Base-by-base conservation (phyloP, 2,888 invertebrate species). In the Panopea generosa region DNA sequence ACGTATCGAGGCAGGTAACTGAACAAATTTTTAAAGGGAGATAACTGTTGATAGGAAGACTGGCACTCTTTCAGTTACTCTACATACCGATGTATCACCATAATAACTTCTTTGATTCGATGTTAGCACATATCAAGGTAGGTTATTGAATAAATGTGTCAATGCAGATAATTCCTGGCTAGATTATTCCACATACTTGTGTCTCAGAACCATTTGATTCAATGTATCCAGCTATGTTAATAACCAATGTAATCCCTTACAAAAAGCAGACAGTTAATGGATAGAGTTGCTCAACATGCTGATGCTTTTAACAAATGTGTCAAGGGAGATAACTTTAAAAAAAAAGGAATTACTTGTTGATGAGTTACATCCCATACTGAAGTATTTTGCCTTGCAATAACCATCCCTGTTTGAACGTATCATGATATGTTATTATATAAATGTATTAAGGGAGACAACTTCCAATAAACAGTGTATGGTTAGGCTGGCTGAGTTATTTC, bases 51-150 rank as follows among this genome's bases (percentile, higher is more conserved):
- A 55, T 11, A 16, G 2, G 33, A 3, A 62, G 82, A 45, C 53
- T 90, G 14, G 84, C 87, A 3, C 84, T n/a, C n/a, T n/a, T n/a
- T n/a, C n/a, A 87, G 47, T 81, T 91, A 16, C 65, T 90, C n/a
- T 88, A 91, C 68, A 86, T 87, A 18, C 78, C 89, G 56, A 91
- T 92, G 86, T 85, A 87, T 49, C 86, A 89, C 16, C 91, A 92
- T 74, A 87, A 90, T 26, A 92, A 92, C 26, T 92, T 90, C 77
- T 92, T 92, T 68, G 90, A 90, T 53, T 90, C 91, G 2, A 62
- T 92, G 16, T 77, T 90, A n/a, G 90, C 90, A 24, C 80, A 83
- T 11, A 83, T 92, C 20, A 89, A 91, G 89, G 92, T 92, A 33
- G 4, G 33, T 33, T 7, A 33, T 11, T 33, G 33, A 7, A 4